Percentiles rank a stretch among this genome's conserved stretches.
Conservation (phyloP, 2,113 vertebrate genomes). For the Pterocles orientalis region DNA sequence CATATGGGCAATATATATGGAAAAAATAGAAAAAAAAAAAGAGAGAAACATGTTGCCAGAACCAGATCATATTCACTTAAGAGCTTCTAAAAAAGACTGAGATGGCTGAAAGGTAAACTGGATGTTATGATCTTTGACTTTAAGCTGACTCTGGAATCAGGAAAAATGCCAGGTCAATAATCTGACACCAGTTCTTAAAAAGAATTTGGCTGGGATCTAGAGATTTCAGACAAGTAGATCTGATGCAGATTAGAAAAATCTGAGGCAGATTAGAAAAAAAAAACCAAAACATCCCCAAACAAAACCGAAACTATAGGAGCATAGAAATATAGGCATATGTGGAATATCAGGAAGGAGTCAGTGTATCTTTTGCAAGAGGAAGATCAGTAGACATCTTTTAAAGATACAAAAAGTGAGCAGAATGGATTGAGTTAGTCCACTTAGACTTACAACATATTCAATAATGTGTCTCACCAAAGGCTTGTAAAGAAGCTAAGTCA, state of each 20-base stretch:
- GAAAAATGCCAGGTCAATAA: not conserved
- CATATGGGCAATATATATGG: not conserved
- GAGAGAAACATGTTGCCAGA: not conserved
- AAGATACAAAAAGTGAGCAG: not conserved
- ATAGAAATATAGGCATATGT: not conserved
- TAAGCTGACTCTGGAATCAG: not conserved
- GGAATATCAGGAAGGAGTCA: not conserved
- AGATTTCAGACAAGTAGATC: not conserved
- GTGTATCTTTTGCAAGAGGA: not conserved
- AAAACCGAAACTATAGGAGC: not conserved
- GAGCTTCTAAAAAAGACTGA: not conserved
- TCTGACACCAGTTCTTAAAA: not conserved
- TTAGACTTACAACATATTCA: not conserved
- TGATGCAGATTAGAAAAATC: not conserved
- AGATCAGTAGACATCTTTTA: not conserved
- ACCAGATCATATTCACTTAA: not conserved
- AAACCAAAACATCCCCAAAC: not conserved
- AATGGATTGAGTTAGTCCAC: not conserved
- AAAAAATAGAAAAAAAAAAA: not conserved
- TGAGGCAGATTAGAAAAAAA: not conserved
- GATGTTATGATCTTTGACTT: not conserved
- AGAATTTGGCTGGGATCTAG: not conserved
- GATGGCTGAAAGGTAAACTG: not conserved
- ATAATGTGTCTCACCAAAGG: not conserved
- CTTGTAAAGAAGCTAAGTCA: not conserved